Percentiles rank a stretch among this genome's conserved stretches.
These are phyloP conservation scores for Diplodus sargus DNA, from an alignment of 2,797 vertebrate species.

Conservation along the genomic window DNA sequence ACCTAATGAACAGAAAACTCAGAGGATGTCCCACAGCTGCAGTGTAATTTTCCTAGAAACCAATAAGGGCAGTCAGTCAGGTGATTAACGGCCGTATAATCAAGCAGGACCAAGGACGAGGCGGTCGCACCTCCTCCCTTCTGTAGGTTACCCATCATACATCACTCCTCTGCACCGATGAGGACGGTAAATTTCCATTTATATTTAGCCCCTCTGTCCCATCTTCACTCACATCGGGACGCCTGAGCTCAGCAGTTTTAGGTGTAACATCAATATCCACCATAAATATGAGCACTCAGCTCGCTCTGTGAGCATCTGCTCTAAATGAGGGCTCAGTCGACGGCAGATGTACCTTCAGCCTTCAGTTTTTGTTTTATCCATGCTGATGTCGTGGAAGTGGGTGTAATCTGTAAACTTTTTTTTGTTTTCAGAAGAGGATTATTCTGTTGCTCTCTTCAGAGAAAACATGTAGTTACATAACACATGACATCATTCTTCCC, in stretches of 20 bases:
- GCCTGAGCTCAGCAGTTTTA: conserved; percentile 27
- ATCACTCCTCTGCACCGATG: conserved; percentile 13
- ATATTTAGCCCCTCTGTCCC: conserved; percentile 10
- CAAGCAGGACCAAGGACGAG: conserved; percentile 12
- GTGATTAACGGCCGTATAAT: conserved; percentile 33
- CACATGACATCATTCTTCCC: conserved; percentile 9
- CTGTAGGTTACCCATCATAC: conserved; percentile 16
- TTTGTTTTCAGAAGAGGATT: conserved; percentile 53
- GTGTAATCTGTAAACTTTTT: conserved; percentile 42
- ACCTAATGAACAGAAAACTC: conserved; percentile 1
- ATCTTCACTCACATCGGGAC: conserved; percentile 1
- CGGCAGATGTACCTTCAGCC: conserved; percentile 14
- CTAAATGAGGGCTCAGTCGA: conserved; percentile 14
- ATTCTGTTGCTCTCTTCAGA: conserved; percentile 18
- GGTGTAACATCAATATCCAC: conserved; percentile 1
- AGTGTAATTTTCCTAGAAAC: conserved; percentile 25
- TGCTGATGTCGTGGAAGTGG: conserved; percentile 18
- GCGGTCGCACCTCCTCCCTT: not conserved
- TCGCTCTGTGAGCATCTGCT: conserved; percentile 22
- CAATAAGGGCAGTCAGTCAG: conserved; percentile 20
- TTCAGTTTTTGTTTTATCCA: conserved; percentile 1
- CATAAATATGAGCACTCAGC: conserved; percentile 20
- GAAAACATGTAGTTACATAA: conserved; percentile 38
- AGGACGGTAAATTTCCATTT: conserved; percentile 1
- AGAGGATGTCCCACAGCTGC: not conserved